phyloP scores from a whole-genome alignment of 2,113 vertebrate species.

The Cebus imitator region DNA sequence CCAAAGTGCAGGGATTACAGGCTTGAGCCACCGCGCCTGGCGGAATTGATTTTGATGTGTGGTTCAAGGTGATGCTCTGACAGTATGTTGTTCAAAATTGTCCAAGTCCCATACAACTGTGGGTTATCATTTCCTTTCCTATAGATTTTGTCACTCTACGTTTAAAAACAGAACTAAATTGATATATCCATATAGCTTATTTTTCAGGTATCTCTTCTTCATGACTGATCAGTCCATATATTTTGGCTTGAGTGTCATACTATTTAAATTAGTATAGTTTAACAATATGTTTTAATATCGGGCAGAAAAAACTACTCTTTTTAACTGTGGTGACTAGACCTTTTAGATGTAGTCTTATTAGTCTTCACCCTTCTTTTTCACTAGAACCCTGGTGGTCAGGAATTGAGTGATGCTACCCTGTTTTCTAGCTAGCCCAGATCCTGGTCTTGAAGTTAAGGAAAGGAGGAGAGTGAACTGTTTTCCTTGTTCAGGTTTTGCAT shows the following conservation, averaged over 20 bases:
- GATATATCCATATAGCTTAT: background rate
- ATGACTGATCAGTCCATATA: background rate
- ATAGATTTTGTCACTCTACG: background rate
- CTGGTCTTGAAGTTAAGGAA: background rate
- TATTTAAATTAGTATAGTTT: background rate
- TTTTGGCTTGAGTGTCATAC: background rate
- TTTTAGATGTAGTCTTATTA: background rate
- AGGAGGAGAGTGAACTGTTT: background rate
- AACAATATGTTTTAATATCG: background rate
- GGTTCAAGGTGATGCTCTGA: background rate
- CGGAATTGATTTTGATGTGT: background rate
- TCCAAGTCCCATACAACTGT: background rate
- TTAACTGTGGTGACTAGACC: background rate
- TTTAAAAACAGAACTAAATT: background rate
- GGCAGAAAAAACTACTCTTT: background rate
- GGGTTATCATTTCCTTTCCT: background rate
- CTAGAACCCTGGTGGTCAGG: background rate
- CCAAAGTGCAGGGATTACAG: too few relatives aligned
- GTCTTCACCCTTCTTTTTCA: background rate
- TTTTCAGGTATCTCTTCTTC: background rate
- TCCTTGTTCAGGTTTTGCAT: background rate
- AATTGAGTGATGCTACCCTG: background rate
- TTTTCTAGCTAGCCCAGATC: background rate
- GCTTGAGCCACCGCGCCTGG: too few relatives aligned
- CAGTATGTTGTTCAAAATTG: background rate